A percentile compares a stretch with the other conserved stretches of the same genome.
These are phyloP conservation scores for Polymixis lichenea DNA, from an alignment of 2,888 invertebrate genomes.

Conservation along the genomic window DNA sequence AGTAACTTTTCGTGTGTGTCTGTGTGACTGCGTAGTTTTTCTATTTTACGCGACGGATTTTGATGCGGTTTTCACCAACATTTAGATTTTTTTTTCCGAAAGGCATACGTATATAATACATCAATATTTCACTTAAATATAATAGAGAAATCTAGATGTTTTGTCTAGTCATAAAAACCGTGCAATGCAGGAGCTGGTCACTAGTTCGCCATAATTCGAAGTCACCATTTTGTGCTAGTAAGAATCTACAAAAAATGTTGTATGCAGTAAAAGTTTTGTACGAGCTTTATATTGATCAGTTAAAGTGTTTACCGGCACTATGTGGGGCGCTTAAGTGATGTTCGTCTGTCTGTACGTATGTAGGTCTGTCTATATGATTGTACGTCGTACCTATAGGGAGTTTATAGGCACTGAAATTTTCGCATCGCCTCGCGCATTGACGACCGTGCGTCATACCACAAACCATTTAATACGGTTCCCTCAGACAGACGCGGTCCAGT, in stretches of 20 bases:
- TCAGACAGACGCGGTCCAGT: constrained; percentile 71
- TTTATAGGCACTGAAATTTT: constrained; percentile 68
- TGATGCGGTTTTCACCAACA: neutral
- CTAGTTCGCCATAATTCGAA: constrained; percentile 25
- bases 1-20: no score
- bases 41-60: neutral
- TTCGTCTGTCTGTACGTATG: constrained; percentile 13
- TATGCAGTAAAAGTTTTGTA: constrained; percentile 11
- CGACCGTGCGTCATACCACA: constrained; percentile 80
- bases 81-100: neutral
- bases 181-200: no score
- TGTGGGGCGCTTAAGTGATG: constrained; percentile 54
- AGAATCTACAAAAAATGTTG: constrained; percentile 3
- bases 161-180: no score
- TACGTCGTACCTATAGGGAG: constrained; percentile 50
- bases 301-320: constrained; percentile 50
- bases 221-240: constrained; percentile 7
- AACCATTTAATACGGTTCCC: constrained; percentile 79
- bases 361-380: constrained; percentile 20
- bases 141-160: neutral
- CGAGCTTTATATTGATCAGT: constrained; percentile 32
- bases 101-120: neutral
- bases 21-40: neutral
- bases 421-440: constrained; percentile 66
- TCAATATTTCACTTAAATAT: neutral